These are phyloP conservation scores for Moxostoma hubbsi DNA, from an alignment of 2,797 vertebrate genomes.

Conservation along the genomic window DNA sequence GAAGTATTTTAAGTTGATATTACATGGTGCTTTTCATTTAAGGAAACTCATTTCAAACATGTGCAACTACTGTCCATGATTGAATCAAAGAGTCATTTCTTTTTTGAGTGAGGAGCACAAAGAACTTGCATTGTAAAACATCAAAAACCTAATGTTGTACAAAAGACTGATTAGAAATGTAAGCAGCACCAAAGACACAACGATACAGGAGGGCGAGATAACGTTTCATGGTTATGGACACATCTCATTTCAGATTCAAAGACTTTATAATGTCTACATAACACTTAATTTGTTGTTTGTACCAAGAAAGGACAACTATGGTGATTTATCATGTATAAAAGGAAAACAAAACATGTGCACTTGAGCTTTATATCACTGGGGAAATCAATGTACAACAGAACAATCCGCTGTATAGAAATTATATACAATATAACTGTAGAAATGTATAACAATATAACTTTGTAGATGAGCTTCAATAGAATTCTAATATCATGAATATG, in stretches of 20 bases:
- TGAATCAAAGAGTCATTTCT: no score
- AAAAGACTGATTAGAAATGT: no score
- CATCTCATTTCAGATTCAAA: no score
- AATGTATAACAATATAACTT: constrained; percentile 70
- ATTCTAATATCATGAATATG: constrained; percentile 59
- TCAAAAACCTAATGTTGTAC: background rate
- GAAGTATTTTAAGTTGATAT: no score
- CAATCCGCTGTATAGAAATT: constrained; percentile 39
- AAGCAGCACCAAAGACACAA: no score
- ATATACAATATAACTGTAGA: constrained; percentile 62
- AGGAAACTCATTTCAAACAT: no score
- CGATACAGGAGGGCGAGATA: no score
- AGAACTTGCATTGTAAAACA: background rate
- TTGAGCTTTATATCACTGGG: constrained; percentile 61
- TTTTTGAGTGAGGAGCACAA: background rate
- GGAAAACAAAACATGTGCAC: constrained; percentile 49
- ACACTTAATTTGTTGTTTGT: background rate
- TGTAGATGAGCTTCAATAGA: constrained; percentile 73
- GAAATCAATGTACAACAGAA: constrained; percentile 43
- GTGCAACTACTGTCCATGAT: no score
- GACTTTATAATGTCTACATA: background rate
- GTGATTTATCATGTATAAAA: constrained; percentile 35
- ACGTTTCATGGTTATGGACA: no score
- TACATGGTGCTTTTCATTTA: no score
- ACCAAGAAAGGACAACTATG: constrained; percentile 21